phyloP scores from a whole-genome alignment of 2,888 invertebrate genomes.

The Epinotia ramella region DNA sequence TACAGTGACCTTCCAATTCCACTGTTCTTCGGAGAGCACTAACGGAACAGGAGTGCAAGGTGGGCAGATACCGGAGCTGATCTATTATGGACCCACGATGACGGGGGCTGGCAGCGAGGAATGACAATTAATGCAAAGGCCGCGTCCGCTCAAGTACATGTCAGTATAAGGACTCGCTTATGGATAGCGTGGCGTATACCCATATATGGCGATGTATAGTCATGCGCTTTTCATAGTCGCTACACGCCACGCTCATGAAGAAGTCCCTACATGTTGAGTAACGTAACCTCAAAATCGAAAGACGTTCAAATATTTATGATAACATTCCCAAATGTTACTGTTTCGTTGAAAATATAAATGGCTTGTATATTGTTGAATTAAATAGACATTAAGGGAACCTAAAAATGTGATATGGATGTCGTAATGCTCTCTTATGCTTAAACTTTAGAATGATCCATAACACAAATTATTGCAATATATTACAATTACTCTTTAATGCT shows the following conservation, averaged over 20 bases:
- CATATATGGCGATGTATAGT: not conserved
- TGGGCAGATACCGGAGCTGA: conserved; percentile 98
- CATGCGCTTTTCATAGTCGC: not conserved
- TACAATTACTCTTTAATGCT: conserved; percentile 51
- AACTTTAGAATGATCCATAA: conserved; percentile 63
- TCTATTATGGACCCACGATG: conserved; percentile 95
- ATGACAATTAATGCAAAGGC: conserved; percentile 72
- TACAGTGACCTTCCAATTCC: conserved; percentile 98
- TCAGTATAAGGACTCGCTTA: conserved; percentile 61
- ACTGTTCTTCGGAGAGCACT: conserved; percentile 98
- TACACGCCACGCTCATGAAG: not conserved
- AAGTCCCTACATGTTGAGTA: conserved; percentile 42
- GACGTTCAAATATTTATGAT: conserved; percentile 50
- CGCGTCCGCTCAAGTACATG: conserved; percentile 66
- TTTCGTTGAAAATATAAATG: conserved; percentile 65
- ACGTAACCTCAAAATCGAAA: conserved; percentile 48
- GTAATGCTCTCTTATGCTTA: conserved; percentile 80
- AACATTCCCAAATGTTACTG: conserved; percentile 74
- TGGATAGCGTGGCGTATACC: not conserved
- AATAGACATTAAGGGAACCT: conserved; percentile 67
- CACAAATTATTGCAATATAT: conserved; percentile 66
- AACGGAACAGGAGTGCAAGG: conserved; percentile 99
- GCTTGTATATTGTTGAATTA: conserved; percentile 77
- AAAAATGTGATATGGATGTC: conserved; percentile 84
- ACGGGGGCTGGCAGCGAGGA: conserved; percentile 78